Base-by-base conservation (phyloP, 2,797 vertebrate genomes). In the Pangasius krempfi region DNA sequence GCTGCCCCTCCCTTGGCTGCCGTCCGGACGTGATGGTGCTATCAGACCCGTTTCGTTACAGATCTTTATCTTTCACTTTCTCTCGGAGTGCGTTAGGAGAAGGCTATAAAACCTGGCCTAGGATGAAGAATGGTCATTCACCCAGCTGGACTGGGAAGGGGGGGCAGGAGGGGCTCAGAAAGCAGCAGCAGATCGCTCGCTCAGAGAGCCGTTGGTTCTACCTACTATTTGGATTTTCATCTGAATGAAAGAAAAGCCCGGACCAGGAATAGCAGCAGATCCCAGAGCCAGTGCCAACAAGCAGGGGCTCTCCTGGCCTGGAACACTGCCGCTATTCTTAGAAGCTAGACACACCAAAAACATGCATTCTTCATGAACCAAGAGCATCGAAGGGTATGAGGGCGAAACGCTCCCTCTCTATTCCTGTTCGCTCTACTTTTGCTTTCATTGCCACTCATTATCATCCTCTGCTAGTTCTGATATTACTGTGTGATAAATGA, bases 71-170 rank as follows among this genome's bases (percentile, higher is more conserved):
- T 93, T 92, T 90, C 73, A 91, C 92, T 82, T 81, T 95, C 94
- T 95, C 92, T 89, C 91, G 92, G 93, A 87, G 85, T 66, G 7
- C 86, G 93, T 85, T 78, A 87, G 87, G 76, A 33, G 27, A 68
- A 78, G 84, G 73, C 87, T 88, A 84, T 86, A 96, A 96, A 96
- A 93, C 90, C 89, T 0, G 88, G 78, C 86, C 68, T 47, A 14
- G 92, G 91, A 95, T 96, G 93, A 96, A 96, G 95, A 92, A 93
- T 90, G 91, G 88, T 94, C 91, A 95, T 96, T 96, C 94, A 96
- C 50, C 33, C 87, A 72, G 88, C 89, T 92, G 90, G 62, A 91
- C 86, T 87, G 88, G 86, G 90, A 86, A 14, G 54, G 44, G 44
- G 5, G 90, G 78, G 75, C 73, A 90, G 90, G 91, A 50, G 60